Base-by-base conservation (phyloP, 2,113 vertebrate genomes). In the Elephantulus edwardii region DNA sequence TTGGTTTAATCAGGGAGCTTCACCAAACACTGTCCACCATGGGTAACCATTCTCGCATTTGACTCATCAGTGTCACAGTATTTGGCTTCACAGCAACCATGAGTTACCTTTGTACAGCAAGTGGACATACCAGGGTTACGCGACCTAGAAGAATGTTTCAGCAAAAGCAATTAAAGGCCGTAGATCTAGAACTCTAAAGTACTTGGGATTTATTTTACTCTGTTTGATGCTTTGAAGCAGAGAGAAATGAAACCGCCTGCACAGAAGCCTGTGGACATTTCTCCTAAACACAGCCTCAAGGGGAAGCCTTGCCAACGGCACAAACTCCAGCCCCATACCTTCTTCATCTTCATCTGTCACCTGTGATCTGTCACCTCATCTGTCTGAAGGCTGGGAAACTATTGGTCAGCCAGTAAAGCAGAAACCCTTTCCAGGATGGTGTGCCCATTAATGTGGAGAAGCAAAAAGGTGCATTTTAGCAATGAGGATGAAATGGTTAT, bases 401-500 rank as follows among this genome's bases (percentile, higher is more conserved):
- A 0, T 6, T 30, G 30, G 33, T 83, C 44, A 1, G 54, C 72
- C 33, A 11, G 54, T 19, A 33, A 35, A 84, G 44, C 42, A 35
- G 50, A 60, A 72, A 5, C 75, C 35, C 0, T 33, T 28, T 78
- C 75, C 86, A 35, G 42, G 4, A 5, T 0, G 0, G 64, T 5
- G 54, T 0, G 3, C 83, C 83, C 44, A 58, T 44, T 62, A 74
- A 64, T 5, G 16, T 1, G 8, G 79, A 46, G 24, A 92, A 64
- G 78, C 28, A 44, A 70, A 48, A 20, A 3, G 79, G 44, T n/a
- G 50, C 33, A 28, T 68, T 80, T 83, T 80, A 83, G 80, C 83
- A 50, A 83, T 72, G 38, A 42, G 75, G 86, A 75, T 38, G 92
- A 91, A 58, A 64, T 22, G 13, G 33, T 83, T 56, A 54, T 90